Evolutionary conservation across 2,888 invertebrate genomes (phyloP).

Genomic region (Drosophila sordidapex): DNA sequence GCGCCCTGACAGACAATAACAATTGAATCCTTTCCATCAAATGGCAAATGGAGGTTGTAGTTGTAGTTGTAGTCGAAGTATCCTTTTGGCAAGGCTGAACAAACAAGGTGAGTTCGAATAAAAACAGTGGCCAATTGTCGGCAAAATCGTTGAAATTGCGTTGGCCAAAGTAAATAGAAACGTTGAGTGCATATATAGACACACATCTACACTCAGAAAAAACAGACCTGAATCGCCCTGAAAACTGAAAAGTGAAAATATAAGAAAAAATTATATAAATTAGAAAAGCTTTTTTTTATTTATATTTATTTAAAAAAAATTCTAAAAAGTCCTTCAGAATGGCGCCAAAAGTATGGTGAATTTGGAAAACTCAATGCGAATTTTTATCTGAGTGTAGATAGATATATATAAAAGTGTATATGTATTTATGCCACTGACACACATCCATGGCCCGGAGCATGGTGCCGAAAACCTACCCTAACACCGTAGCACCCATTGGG

Average conservation of each 20-base stretch:
- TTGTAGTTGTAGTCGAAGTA: constrained; percentile 38
- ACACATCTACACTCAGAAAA: neutral
- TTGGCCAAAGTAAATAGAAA: constrained; percentile 75
- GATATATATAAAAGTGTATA: constrained; percentile 1
- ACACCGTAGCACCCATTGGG: constrained; percentile 52
- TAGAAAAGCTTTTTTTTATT: neutral
- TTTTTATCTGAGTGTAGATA: neutral
- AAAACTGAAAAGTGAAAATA: neutral
- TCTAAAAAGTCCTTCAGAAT: neutral
- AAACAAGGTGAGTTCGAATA: constrained; percentile 56
- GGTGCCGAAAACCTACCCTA: constrained; percentile 66
- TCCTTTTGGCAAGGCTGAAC: constrained; percentile 70
- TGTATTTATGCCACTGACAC: constrained; percentile 61
- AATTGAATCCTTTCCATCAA: constrained; percentile 74
- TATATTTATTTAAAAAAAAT: neutral
- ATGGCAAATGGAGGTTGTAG: constrained; percentile 38
- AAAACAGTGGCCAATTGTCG: constrained; percentile 72
- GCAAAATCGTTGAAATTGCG: constrained; percentile 70
- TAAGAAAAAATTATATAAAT: accelerated
- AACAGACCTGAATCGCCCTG: accelerated
- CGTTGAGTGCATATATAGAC: constrained; percentile 37
- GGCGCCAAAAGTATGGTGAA: neutral
- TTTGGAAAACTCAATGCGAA: neutral
- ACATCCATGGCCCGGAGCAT: constrained; percentile 46
- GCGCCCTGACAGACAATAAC: constrained; percentile 46